A percentile compares a stretch with the other conserved stretches of the same genome.
Conservation (phyloP, 2,888 invertebrate genomes). For the Autographa gamma region DNA sequence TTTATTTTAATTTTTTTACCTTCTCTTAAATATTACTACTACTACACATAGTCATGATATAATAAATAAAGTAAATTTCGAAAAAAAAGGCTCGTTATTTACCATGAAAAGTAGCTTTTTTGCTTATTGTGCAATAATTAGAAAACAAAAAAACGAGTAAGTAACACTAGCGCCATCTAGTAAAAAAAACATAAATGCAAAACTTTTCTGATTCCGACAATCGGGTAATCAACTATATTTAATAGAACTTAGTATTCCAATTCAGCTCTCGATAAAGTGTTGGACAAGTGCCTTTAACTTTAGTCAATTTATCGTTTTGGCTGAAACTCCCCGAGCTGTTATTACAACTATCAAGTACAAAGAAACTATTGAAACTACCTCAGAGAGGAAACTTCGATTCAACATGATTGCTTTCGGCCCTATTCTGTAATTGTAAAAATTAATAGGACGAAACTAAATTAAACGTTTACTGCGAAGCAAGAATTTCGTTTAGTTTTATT, state of each 20-base stretch:
- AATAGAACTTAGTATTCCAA: conserved; percentile 33
- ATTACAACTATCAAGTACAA: conserved; percentile 56
- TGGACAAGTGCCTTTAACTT: conserved; percentile 43
- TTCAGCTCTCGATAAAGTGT: conserved; percentile 34
- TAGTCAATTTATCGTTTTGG: conserved; percentile 46
- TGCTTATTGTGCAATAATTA: too few species aligned
- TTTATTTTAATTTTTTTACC: too few species aligned
- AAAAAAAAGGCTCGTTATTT: too few species aligned
- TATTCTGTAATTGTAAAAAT: conserved; percentile 54
- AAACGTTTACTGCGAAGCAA: conserved; percentile 19
- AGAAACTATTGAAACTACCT: conserved; percentile 54
- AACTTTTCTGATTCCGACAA: background rate
- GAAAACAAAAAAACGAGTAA: background rate
- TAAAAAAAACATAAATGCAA: background rate
- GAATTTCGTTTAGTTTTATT: conserved; percentile 20
- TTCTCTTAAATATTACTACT: too few species aligned
- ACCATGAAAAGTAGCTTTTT: too few species aligned
- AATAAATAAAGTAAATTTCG: too few species aligned
- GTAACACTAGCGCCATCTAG: background rate
- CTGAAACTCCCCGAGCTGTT: conserved; percentile 50
- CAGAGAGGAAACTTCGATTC: conserved; percentile 46
- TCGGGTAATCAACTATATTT: background rate
- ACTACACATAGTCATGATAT: too few species aligned
- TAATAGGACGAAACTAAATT: conserved; percentile 45
- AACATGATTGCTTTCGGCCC: conserved; percentile 53